Base-by-base conservation (phyloP, 2,888 invertebrate species). In the Chironomus tentans region DNA sequence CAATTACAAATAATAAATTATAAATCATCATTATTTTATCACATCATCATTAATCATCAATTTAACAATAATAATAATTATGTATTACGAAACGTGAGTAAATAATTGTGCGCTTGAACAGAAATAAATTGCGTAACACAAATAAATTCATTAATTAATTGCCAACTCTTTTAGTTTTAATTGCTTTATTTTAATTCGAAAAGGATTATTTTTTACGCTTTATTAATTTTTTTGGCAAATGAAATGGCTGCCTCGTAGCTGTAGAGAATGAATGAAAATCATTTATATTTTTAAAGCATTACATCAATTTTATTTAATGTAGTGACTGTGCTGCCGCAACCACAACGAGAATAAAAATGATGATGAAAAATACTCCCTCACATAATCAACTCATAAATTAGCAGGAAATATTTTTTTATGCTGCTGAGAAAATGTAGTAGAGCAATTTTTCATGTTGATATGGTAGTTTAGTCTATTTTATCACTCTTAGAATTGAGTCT, bases 121-220 rank as follows among this genome's bases (percentile, higher is more conserved):
- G 28, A 68, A 68, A 38, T 28, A 68, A 68, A 68, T 68, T 68
- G 28, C 46, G 68, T 46, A 68, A 68, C 28, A 28, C 46, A 68
- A 68, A 68, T 68, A 68, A 68, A 68, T 68, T 68, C 46, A 68
- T 68, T 68, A 68, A 68, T 68, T 68, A 68, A 68, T 68, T 68
- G 68, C 28, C 46, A 18, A 10, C 68, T 46, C 68, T 68, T 68
- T 68, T 68, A 68, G 68, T 68, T 68, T 68, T 68, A 68, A 68
- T 68, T 68, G 68, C 28, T 68, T 68, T 38, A 68, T 68, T 68
- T 15, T 68, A 68, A 68, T 68, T 68, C 68, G 68, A 68, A 68
- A 68, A 46, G 65, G 68, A 68, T 68, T 68, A 68, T 68, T 68
- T 28, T 68, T 68, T 18, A 28, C 15, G 68, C 68, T 68, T 68